These are phyloP conservation scores for Lomographa bimaculata DNA, from an alignment of 2,888 invertebrate genomes.

Conservation along the genomic window DNA sequence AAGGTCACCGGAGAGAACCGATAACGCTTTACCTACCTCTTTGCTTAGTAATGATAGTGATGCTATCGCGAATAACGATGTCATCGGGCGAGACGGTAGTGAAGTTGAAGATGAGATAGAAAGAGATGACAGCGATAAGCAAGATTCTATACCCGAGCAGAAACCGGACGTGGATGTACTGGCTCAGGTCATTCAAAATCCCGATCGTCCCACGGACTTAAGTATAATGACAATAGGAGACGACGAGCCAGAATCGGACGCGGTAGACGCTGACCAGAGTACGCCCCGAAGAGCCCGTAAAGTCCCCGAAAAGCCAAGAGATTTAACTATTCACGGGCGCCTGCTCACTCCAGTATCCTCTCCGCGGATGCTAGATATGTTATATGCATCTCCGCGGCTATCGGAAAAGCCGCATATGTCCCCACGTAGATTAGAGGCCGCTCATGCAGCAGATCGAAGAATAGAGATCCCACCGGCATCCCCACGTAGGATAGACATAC, in stretches of 20 bases:
- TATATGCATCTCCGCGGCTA: no score
- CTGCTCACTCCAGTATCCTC: conserved; percentile 35
- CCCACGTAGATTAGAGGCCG: no score
- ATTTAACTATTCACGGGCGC: conserved; percentile 83
- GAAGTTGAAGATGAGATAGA: conserved; percentile 2
- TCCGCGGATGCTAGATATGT: no score
- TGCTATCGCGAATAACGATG: conserved; percentile 21
- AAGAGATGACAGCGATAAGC: conserved; percentile 4
- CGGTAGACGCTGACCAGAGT: no score
- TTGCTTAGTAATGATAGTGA: background rate
- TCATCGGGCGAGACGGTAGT: conserved; percentile 18
- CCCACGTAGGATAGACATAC: no score
- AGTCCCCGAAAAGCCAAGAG: conserved; percentile 52
- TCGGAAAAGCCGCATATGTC: no score
- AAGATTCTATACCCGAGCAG: conserved; percentile 7
- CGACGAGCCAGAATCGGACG: conserved; percentile 50
- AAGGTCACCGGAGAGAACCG: conserved; percentile 53
- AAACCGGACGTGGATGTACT: conserved; percentile 13
- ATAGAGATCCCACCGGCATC: conserved; percentile 44
- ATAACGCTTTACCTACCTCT: conserved; percentile 44
- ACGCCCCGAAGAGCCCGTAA: background rate
- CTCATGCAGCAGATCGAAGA: conserved; percentile 70
- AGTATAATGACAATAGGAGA: conserved; percentile 59
- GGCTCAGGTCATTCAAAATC: conserved; percentile 21
- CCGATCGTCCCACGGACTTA: conserved; percentile 80